Percentiles rank a stretch among this genome's conserved stretches.
These are phyloP conservation scores for Dioctria linearis DNA, from an alignment of 2,888 invertebrate species.

Conservation along the genomic window DNA sequence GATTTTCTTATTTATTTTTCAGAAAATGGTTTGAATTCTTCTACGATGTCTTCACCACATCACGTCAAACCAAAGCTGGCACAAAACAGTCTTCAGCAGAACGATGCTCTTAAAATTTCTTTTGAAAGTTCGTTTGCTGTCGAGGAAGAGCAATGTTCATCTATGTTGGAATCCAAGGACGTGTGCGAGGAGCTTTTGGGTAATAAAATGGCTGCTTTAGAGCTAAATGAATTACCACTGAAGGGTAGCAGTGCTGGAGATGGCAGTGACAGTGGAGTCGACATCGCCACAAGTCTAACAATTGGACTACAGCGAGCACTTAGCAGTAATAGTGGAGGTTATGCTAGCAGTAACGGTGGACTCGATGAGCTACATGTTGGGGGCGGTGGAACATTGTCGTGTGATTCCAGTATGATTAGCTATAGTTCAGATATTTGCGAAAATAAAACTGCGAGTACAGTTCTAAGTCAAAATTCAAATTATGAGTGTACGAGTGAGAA, in stretches of 20 bases:
- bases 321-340: slow-evolving; percentile 77
- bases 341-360: slow-evolving; percentile 77
- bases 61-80: slow-evolving; percentile 13
- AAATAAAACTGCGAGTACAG: slow-evolving; percentile 68
- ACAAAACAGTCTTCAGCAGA: neutral
- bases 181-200: slow-evolving; percentile 63
- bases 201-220: slow-evolving; percentile 65
- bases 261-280: slow-evolving; percentile 88
- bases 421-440: slow-evolving; percentile 81
- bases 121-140: slow-evolving; percentile 43
- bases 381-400: slow-evolving; percentile 76
- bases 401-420: slow-evolving; percentile 84
- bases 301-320: slow-evolving; percentile 73
- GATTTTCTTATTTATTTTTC: slow-evolving; percentile 16
- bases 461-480: slow-evolving; percentile 61
- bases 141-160: slow-evolving; percentile 47
- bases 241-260: slow-evolving; percentile 68
- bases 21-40: slow-evolving; percentile 48
- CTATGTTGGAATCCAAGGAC: slow-evolving; percentile 57
- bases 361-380: slow-evolving; percentile 70
- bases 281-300: slow-evolving; percentile 73
- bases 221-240: slow-evolving; percentile 62
- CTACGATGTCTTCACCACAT: slow-evolving; percentile 25
- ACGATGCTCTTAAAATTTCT: slow-evolving; percentile 30
- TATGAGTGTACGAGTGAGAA: slow-evolving; percentile 76